Conservation (phyloP, 2,797 vertebrate genomes). For the Darevskia nairensis region DNA sequence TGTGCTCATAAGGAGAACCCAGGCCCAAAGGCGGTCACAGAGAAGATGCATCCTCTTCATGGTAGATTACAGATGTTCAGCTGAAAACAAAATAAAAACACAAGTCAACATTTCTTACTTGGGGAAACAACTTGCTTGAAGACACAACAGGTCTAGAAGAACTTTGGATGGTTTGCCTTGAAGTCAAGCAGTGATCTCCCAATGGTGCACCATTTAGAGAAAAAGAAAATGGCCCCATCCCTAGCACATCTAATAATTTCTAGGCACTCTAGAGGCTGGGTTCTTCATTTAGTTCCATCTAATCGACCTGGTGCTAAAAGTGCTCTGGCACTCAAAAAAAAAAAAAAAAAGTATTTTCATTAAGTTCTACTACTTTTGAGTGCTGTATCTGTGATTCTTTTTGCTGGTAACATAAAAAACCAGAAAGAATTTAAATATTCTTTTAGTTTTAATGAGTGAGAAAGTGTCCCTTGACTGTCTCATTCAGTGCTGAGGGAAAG, state of each 20-base stretch:
- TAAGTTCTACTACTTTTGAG: constrained; percentile 1
- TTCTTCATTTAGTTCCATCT: neutral
- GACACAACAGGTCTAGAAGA: constrained; percentile 49
- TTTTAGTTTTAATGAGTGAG: neutral
- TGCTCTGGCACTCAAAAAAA: neutral
- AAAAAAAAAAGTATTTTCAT: neutral
- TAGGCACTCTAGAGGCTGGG: constrained; percentile 36
- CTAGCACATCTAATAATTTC: constrained; percentile 9
- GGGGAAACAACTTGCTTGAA: constrained; percentile 45
- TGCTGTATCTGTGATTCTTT: neutral
- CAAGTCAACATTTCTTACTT: constrained; percentile 59
- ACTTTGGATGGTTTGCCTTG: constrained; percentile 52
- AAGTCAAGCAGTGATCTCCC: constrained; percentile 70
- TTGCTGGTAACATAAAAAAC: neutral
- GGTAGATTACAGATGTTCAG: constrained; percentile 79
- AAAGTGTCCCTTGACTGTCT: neutral
- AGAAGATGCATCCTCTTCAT: constrained; percentile 86
- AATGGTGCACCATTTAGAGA: constrained; percentile 51
- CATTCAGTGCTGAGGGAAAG: neutral
- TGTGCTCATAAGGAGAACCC: constrained; percentile 83
- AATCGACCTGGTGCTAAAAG: neutral
- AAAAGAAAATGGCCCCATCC: constrained; percentile 57
- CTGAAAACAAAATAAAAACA: constrained; percentile 82
- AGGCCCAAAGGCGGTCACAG: constrained; percentile 89
- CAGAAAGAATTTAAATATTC: neutral